Base-by-base conservation (phyloP, 1,140 invertebrate species). In the Ceratosolen fusciceps region DNA sequence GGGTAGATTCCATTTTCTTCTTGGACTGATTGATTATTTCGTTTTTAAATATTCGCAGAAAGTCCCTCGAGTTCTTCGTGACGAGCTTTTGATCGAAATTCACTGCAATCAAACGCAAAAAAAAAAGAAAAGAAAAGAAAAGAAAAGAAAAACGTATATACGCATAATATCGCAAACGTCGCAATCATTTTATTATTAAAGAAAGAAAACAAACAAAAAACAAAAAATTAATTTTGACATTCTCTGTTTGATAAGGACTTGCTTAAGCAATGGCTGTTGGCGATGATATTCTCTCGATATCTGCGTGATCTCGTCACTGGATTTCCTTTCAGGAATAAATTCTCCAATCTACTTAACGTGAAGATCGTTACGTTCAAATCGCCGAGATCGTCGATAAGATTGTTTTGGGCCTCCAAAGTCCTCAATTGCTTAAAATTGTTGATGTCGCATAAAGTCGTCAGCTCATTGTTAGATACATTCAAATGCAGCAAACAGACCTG, bases 251-350 rank as follows among this genome's bases (percentile, higher is more conserved):
- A 74, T 72, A n/a, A 24, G 31, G 74, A 77, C 80, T 85, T 88
- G 93, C 93, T 90, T 82, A 94, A 86, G 81, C 89, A 88, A 74
- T 90, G 83, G 80, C 91, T 92, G 86, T 92, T 91, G 4, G 92
- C 92, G 80, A 94, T 94, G 14, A 94, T 84, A 74, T 91, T 93
- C 87, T 94, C 93, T 83, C 92, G 91, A 81, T 94, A 95, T 81
- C 92, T 90, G 83, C 92, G 91, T 81, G 88, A 87, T 80, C 87
- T 90, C 7, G 90, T 91, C 80, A 94, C 91, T 5, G 93, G 92
- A 85, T 94, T 95, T 0, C 91, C 92, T 60, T 87, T 88, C 49
- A 94, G 91, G 79, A 89, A 91, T 0, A 92, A 83, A 71, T 93
- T 91, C 56, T 88, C 88, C 10, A 95, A 86, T 75, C 87, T 87